Conservation (phyloP, 2,113 vertebrate genomes). For the Alethe castanea region DNA sequence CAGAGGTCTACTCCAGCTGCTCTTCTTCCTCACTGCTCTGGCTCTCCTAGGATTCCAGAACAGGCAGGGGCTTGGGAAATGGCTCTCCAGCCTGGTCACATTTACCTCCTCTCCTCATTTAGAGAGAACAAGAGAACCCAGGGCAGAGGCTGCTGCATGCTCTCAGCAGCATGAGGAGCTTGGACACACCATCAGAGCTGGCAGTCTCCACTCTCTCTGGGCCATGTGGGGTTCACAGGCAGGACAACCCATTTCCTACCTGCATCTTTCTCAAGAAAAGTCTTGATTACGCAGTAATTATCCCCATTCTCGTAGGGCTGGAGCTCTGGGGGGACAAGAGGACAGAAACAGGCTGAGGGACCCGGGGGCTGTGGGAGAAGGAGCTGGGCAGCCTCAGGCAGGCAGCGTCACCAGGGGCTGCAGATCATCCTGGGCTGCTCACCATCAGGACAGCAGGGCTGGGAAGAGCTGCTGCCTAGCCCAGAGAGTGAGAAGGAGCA, state of each 20-base stretch:
- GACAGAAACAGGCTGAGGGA: neutral
- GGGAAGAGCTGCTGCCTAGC: neutral
- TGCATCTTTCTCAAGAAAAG: neutral
- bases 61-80: neutral
- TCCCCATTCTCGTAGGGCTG: neutral
- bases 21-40: neutral
- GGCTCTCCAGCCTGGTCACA: neutral
- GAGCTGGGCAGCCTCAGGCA: neutral
- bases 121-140: neutral
- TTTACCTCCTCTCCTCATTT: neutral
- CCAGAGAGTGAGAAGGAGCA: rapidly evolving
- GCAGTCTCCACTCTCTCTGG: neutral
- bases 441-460: neutral
- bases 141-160: neutral
- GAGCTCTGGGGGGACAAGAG: neutral
- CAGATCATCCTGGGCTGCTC: neutral
- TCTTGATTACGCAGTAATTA: neutral
- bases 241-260: neutral
- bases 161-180: rapidly evolving
- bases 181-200: rapidly evolving
- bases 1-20: neutral
- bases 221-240: neutral
- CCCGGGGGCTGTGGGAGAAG: rapidly evolving
- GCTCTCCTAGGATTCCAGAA: neutral
- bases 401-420: neutral